Evolutionary conservation across 2,113 vertebrate genomes (phyloP).

Genomic region (Nesogale talazaci): DNA sequence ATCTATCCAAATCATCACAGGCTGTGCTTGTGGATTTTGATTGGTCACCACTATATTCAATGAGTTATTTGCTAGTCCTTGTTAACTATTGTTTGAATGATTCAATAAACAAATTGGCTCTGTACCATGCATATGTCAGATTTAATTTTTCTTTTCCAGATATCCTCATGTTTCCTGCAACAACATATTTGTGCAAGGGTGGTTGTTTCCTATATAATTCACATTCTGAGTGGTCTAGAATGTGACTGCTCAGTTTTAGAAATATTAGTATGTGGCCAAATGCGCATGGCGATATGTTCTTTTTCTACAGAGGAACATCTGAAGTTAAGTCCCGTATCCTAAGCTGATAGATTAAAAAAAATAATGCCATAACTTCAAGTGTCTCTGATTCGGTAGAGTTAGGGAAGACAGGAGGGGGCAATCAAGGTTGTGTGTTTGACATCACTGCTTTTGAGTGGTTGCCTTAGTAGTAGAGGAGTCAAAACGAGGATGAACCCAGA

Average conservation of each 20-base stretch:
- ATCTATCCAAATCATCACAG: background rate
- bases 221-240: conserved; percentile 1
- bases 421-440: background rate
- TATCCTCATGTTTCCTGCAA: background rate
- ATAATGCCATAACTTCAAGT: background rate
- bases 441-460: background rate
- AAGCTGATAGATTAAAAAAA: background rate
- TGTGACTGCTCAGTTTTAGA: background rate
- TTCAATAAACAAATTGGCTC: conserved; percentile 5
- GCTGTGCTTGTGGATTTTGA: background rate
- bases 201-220: background rate
- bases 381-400: conserved; percentile 4
- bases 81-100: background rate
- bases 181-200: conserved; percentile 14
- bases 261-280: background rate
- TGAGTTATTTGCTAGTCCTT: background rate
- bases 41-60: background rate
- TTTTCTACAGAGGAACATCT: conserved; percentile 37
- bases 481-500: background rate
- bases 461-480: conserved; percentile 14
- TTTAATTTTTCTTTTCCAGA: conserved; percentile 26
- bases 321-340: background rate
- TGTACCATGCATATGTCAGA: background rate
- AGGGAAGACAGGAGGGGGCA: background rate
- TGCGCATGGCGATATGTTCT: background rate